Evolutionary conservation across 2,888 invertebrate genomes (phyloP), one percentile per base, ranked within the genome.

Genomic region (Baronia brevicornis): DNA sequence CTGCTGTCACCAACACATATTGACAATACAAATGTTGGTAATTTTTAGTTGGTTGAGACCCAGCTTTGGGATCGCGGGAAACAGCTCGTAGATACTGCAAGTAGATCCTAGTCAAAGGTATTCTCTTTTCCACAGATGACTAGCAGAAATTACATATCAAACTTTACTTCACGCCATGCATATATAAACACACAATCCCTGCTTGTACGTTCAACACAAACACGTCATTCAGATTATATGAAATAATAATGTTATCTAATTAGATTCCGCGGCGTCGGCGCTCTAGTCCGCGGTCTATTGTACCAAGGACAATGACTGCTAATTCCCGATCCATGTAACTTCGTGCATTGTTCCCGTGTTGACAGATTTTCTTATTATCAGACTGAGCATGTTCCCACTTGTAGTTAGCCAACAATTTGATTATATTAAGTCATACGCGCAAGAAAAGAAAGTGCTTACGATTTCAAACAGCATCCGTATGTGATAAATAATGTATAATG

Each of bases 291-390:
- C 46, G 45, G 44, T 43, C 71, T 47, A 72, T 82, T 82, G 79
- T 79, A 44, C 50, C 51, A 45, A 56, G 62, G 61, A 80, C 80
- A 80, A 80, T 80, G 75, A 66, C 71, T 67, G 65, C 72, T 79
- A 80, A 82, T 79, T 78, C 72, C 75, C 75, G 78, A 79, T 80
- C 79, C 72, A 66, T 77, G 74, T 78, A 72, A 74, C 78, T 74
- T 75, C 66, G 67, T 62, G 63, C 69, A 77, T 80, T 80, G 80
- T 82, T 69, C 70, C 60, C 52, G 57, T 78, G 75, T 77, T 80
- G 80, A 78, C 80, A 79, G 79, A 79, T 80, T 80, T 78, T 79
- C 73, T 77, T 73, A 80, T 80, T 78, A 77, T 73, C 64, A 65
- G 52, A 48, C 53, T 48, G 66, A 67, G 77, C 73, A 72, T 51